Conservation (phyloP, 2,888 invertebrate species). For the Boloria euphrosyne region DNA sequence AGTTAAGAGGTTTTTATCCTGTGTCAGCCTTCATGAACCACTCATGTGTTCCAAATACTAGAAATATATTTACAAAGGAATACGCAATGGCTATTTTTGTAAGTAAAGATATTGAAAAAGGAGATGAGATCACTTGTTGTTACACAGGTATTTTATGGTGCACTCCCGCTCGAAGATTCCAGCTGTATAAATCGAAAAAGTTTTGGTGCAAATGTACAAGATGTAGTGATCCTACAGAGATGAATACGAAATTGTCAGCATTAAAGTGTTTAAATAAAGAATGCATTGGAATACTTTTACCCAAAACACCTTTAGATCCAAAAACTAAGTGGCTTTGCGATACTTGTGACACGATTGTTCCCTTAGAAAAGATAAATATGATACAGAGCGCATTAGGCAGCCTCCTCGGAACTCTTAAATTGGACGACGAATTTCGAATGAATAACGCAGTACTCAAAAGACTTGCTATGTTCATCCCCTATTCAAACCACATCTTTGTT, state of each 20-base stretch:
- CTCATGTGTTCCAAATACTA: conserved; percentile 85
- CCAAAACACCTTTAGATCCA: conserved; percentile 71
- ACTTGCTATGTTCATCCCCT: conserved; percentile 63
- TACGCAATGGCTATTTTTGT: conserved; percentile 83
- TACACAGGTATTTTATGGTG: conserved; percentile 87
- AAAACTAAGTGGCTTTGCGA: conserved; percentile 82
- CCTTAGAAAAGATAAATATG: conserved; percentile 68
- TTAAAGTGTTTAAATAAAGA: conserved; percentile 77
- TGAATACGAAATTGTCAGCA: conserved; percentile 79
- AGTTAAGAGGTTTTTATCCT: conserved; percentile 84
- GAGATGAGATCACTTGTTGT: conserved; percentile 84
- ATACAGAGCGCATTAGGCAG: conserved; percentile 79
- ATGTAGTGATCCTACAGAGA: conserved; percentile 85
- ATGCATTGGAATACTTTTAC: conserved; percentile 80
- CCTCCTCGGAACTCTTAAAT: conserved; percentile 72
- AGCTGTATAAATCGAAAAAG: conserved; percentile 84
- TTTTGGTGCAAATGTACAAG: conserved; percentile 85
- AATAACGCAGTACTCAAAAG: conserved; percentile 59
- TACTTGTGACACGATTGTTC: conserved; percentile 65
- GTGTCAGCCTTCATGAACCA: conserved; percentile 86
- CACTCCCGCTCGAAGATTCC: conserved; percentile 83
- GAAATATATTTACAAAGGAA: conserved; percentile 81
- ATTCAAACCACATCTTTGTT: conserved; percentile 67
- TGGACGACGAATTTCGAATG: conserved; percentile 73
- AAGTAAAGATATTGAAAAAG: conserved; percentile 78